Percentiles rank a stretch among this genome's conserved stretches.
These are phyloP conservation scores for Podabrus alpinus DNA, from an alignment of 2,888 invertebrate genomes.

Conservation along the genomic window DNA sequence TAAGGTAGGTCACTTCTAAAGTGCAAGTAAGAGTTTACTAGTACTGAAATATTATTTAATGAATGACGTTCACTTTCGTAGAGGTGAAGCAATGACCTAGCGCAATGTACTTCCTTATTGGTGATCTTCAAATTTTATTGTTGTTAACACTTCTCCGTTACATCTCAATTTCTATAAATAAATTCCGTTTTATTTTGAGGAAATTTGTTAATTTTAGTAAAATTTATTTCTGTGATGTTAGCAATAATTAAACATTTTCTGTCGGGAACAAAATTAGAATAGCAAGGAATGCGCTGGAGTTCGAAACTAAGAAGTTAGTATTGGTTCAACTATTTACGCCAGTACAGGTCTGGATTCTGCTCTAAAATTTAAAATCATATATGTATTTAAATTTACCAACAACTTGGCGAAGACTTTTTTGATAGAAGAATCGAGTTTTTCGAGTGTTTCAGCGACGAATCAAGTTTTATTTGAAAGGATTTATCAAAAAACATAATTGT, in stretches of 20 bases:
- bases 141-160: neutral
- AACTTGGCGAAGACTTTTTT: too few relatives aligned
- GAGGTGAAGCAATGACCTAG: neutral
- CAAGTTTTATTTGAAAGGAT: too few relatives aligned
- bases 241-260: neutral
- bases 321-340: too few relatives aligned
- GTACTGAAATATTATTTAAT: neutral
- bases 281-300: neutral
- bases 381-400: too few relatives aligned
- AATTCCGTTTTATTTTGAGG: neutral
- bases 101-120: neutral
- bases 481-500: too few relatives aligned
- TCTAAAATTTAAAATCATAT: too few relatives aligned
- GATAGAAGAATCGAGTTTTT: too few relatives aligned
- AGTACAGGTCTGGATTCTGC: too few relatives aligned
- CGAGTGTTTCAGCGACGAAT: too few relatives aligned
- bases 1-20: neutral
- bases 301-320: too few relatives aligned
- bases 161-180: neutral
- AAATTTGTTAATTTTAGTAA: neutral
- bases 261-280: neutral
- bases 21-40: neutral
- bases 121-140: neutral
- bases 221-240: neutral
- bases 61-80: neutral